Percentiles rank a stretch among this genome's conserved stretches.
phyloP scores from a whole-genome alignment of 2,113 vertebrate species.

The Eretmochelys imbricata region DNA sequence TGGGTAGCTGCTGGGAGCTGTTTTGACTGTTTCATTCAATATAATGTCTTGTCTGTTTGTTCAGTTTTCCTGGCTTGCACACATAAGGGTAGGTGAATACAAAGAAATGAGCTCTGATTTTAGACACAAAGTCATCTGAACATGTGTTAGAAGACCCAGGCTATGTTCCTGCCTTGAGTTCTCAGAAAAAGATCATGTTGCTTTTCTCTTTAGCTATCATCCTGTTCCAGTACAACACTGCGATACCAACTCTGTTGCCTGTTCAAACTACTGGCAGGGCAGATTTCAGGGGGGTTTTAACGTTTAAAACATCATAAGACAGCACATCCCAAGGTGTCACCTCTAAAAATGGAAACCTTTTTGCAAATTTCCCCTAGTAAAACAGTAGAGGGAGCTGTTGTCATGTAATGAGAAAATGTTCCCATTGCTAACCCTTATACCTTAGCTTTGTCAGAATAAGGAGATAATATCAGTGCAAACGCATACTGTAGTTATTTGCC shows the following conservation, averaged over 20 bases:
- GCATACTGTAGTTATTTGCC: neutral
- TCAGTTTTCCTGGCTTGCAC: neutral
- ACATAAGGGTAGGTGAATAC: neutral
- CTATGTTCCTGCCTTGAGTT: neutral
- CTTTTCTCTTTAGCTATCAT: neutral
- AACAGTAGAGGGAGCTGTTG: slow-evolving; percentile 67
- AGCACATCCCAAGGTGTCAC: no score
- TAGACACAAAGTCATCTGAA: neutral
- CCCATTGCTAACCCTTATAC: accelerated
- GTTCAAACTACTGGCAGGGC: neutral
- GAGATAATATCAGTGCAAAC: neutral
- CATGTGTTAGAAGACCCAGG: neutral
- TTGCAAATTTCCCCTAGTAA: neutral
- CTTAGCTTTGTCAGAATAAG: accelerated
- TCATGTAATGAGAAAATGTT: accelerated
- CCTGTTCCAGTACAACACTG: neutral
- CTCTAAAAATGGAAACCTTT: accelerated
- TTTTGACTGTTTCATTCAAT: neutral
- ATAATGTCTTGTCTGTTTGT: neutral
- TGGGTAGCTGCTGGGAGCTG: neutral
- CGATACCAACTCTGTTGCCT: neutral
- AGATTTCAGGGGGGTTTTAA: neutral
- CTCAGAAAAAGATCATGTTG: neutral
- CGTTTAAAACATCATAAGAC: accelerated
- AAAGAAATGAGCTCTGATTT: neutral